Percentiles rank a stretch among this genome's conserved stretches.
Conservation (phyloP, 1,140 invertebrate species). For the Drosophila fuyamai region DNA sequence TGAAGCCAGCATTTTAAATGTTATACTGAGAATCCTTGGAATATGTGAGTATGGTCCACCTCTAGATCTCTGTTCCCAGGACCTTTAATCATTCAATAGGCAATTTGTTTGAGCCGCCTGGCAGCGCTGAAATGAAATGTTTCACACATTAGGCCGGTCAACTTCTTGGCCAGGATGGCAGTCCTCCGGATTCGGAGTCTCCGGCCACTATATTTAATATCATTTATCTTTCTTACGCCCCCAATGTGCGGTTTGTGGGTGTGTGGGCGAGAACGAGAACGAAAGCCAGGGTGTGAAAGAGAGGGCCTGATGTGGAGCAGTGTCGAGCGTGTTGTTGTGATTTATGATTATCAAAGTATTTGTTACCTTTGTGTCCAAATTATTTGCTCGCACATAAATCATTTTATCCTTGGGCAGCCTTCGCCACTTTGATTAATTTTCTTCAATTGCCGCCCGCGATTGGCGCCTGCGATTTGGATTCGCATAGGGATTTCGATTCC, state of each 20-base stretch:
- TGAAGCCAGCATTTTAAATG: too few species aligned
- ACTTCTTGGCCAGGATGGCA: constrained; percentile 31
- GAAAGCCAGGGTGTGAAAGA: background rate
- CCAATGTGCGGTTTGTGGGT: constrained; percentile 69
- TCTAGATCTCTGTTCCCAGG: constrained; percentile 1
- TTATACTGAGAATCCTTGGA: too few species aligned
- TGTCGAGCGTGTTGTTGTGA: constrained; percentile 59
- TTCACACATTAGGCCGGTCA: constrained; percentile 68
- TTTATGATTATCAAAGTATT: constrained; percentile 83
- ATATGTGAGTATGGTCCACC: constrained; percentile 1
- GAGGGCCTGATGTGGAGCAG: background rate
- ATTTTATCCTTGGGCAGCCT: constrained; percentile 48
- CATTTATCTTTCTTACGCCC: constrained; percentile 79
- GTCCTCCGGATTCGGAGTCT: constrained; percentile 14
- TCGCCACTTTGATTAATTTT: constrained; percentile 76
- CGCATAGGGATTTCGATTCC: constrained; percentile 3
- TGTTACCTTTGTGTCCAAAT: constrained; percentile 81
- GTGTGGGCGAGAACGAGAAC: background rate
- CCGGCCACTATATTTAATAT: constrained; percentile 76
- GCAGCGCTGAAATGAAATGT: constrained; percentile 69
- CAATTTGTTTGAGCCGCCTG: constrained; percentile 69
- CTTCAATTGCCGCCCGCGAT: constrained; percentile 70
- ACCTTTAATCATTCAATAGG: constrained; percentile 81
- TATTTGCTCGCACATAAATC: constrained; percentile 81
- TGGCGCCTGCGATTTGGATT: constrained; percentile 38